Evolutionary conservation across 2,888 invertebrate genomes (phyloP), one percentile per base, ranked within the genome.

Genomic region (Argyresthia goedartella): DNA sequence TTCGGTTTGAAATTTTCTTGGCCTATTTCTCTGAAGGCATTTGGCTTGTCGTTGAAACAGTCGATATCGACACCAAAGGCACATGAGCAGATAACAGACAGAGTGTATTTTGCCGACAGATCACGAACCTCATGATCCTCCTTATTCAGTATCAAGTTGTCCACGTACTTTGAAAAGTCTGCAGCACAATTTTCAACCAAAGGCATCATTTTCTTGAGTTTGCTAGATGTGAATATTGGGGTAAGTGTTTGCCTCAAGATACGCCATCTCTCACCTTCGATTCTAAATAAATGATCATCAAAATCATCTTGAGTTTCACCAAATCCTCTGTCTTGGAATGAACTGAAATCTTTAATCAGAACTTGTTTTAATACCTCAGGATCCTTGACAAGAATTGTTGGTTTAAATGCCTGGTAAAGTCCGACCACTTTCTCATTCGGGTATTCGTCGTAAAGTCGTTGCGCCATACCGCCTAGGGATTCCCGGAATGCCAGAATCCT

Each of bases 171-270:
- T 35, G 43, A 36, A 43, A 45, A 53, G n/a, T 49, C 52, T 33
- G 44, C 45, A 2, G 49, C 49, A 45, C 52, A 53, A n/a, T 41
- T 44, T 13, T 49, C 35, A 36, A 53, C 49, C 43, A 43, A 14
- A 8, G 43, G 43, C 15, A 43, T 49, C 49, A 39, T 49, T 10
- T 13, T 49, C 16, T 11, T 16, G 39, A 41, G 48, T 39, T 47
- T 52, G 13, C 39, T 25, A 1, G 47, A 47, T 10, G 76, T 69
- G 58, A 77, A 77, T 2, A 74, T 70, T 1, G 75, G 73, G 14
- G 75, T 73, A 66, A 76, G 67, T 52, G 75, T 73, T 59, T 76
- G 73, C 9, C 79, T 65, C 56, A 78, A 59, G 55, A 78, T 58
- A 34, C 68, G 63, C 79, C 77, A 76, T 41, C 66, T 46, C 56